A percentile compares a stretch with the other conserved stretches of the same genome.
Evolutionary conservation across 2,797 vertebrate genomes (phyloP).

Genomic region (Lycodopsis pacificus): DNA sequence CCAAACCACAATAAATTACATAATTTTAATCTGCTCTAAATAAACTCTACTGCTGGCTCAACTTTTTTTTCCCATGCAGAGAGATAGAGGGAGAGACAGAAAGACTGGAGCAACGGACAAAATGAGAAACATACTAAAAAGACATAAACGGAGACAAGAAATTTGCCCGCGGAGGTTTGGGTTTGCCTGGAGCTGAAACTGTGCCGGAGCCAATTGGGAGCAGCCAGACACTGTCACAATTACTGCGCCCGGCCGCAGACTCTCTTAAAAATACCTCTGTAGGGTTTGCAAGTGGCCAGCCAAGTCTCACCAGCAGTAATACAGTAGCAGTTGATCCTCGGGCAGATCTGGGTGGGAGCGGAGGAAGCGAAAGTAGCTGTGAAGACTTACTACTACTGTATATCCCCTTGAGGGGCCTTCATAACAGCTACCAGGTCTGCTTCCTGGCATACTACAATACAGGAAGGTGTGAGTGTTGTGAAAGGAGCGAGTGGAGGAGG

Average conservation of each 20-base stretch:
- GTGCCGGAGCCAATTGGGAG: slow-evolving; percentile 69
- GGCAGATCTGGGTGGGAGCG: slow-evolving; percentile 53
- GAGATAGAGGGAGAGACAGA: slow-evolving; percentile 46
- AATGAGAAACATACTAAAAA: slow-evolving; percentile 60
- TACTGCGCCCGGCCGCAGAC: slow-evolving; percentile 81
- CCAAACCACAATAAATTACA: slow-evolving; percentile 63
- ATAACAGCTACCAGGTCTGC: slow-evolving; percentile 27
- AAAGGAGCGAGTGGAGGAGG: slow-evolving; percentile 7
- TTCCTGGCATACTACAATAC: slow-evolving; percentile 27
- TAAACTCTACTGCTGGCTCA: slow-evolving; percentile 48
- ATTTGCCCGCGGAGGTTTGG: slow-evolving; percentile 61
- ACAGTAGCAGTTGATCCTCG: slow-evolving; percentile 67
- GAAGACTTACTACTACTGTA: slow-evolving; percentile 53
- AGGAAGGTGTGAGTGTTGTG: slow-evolving; percentile 27
- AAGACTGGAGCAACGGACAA: slow-evolving; percentile 42
- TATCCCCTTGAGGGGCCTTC: slow-evolving; percentile 23
- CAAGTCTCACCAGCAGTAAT: slow-evolving; percentile 70
- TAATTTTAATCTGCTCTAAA: slow-evolving; percentile 60
- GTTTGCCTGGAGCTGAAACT: slow-evolving; percentile 67
- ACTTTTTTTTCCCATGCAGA: slow-evolving; percentile 19
- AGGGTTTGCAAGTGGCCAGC: slow-evolving; percentile 78
- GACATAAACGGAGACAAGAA: slow-evolving; percentile 63
- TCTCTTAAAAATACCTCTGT: slow-evolving; percentile 85
- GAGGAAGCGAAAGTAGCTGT: slow-evolving; percentile 50
- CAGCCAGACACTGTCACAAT: slow-evolving; percentile 82